phyloP scores from a whole-genome alignment of 2,113 vertebrate genomes.

The Gymnogyps californianus region DNA sequence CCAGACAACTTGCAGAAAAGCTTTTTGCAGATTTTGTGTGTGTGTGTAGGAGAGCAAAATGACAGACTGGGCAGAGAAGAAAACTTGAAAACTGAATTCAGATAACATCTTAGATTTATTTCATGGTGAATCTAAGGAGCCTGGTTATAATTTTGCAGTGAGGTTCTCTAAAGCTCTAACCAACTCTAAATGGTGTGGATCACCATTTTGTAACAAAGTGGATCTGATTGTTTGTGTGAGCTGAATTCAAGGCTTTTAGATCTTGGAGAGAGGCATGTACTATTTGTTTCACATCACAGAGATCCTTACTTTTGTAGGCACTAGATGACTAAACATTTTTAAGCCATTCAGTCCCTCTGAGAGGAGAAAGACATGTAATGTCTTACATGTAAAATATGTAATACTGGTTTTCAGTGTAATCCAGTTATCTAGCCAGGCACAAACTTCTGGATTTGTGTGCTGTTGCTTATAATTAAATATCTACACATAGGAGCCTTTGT shows the following conservation, averaged over 20 bases:
- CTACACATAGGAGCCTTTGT: background rate
- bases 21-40: background rate
- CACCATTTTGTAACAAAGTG: background rate
- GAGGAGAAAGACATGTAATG: background rate
- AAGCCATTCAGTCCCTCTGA: background rate
- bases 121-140: background rate
- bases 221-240: background rate
- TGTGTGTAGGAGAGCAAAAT: background rate
- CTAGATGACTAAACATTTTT: background rate
- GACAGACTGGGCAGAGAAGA: background rate
- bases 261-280: rapidly evolving
- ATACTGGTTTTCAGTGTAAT: background rate
- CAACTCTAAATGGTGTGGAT: background rate
- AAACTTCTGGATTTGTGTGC: background rate
- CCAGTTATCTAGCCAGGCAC: background rate
- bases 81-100: background rate
- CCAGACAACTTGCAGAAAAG: background rate
- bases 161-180: background rate
- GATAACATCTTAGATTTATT: background rate
- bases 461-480: background rate
- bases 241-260: background rate
- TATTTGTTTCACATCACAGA: background rate
- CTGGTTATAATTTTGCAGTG: background rate
- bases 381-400: background rate
- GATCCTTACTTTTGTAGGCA: background rate